Evolutionary conservation across 2,797 vertebrate species (phyloP).

Genomic region (Rhincodon typus): DNA sequence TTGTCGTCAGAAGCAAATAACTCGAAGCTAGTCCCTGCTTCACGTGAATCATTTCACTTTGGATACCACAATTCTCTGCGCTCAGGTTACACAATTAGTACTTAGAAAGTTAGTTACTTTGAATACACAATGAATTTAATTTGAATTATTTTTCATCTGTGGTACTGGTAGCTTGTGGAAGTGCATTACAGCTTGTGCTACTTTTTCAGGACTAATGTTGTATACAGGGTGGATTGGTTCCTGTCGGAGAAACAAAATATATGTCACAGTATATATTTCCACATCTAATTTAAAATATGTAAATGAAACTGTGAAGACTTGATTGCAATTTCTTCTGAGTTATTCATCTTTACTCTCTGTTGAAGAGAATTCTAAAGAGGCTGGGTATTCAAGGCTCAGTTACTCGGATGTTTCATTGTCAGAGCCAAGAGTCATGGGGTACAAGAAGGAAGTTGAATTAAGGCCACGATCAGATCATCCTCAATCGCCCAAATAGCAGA

Average conservation of each 20-base stretch:
- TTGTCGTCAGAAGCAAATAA: background rate
- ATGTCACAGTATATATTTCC: background rate
- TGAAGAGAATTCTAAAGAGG: too few species aligned
- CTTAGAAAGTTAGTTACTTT: background rate
- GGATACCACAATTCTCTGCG: constrained; percentile 12
- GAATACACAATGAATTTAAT: constrained; percentile 13
- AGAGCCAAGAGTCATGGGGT: too few species aligned
- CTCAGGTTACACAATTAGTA: background rate
- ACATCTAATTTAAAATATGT: background rate
- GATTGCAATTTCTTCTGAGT: too few species aligned
- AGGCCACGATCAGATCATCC: too few species aligned
- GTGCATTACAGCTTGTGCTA: constrained; percentile 70
- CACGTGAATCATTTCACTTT: constrained; percentile 19
- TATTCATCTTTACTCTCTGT: too few species aligned
- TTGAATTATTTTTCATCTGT: constrained; percentile 41
- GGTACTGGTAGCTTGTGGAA: constrained; percentile 73
- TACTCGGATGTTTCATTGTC: too few species aligned
- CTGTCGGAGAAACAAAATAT: constrained; percentile 49
- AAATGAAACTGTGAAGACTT: background rate
- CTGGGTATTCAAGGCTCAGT: too few species aligned
- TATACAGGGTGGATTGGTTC: constrained; percentile 87
- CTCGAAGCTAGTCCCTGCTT: background rate
- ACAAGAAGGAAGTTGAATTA: too few species aligned
- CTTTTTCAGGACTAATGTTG: constrained; percentile 89
- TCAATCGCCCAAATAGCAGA: too few species aligned